These are phyloP conservation scores for Myripristis jacobus DNA, from an alignment of 2,797 vertebrate species.

Conservation along the genomic window DNA sequence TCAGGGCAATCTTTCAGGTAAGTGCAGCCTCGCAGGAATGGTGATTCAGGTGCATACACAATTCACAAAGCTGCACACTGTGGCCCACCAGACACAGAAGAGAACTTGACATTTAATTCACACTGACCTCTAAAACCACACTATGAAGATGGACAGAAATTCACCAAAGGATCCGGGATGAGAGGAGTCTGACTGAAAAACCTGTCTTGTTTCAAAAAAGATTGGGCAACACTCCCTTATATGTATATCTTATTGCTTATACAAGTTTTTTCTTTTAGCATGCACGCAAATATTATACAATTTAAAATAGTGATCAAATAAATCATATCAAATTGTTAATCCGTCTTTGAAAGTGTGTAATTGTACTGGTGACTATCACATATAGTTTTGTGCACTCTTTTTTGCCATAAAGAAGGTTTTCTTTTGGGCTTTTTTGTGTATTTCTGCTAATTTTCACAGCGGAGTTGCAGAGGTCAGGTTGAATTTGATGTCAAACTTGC, in stretches of 20 bases:
- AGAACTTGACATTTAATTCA: conserved; percentile 57
- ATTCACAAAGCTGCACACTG: conserved; percentile 50
- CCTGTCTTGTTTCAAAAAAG: conserved; percentile 23
- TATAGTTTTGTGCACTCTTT: too few relatives aligned
- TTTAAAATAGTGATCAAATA: conserved; percentile 19
- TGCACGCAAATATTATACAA: too few relatives aligned
- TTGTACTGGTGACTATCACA: too few relatives aligned
- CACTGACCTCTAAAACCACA: conserved; percentile 37
- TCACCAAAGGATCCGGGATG: conserved; percentile 35
- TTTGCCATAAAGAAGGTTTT: too few relatives aligned
- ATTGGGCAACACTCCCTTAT: not conserved
- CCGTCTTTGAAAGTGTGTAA: too few relatives aligned
- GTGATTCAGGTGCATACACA: conserved; percentile 48
- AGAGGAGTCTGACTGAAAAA: conserved; percentile 24
- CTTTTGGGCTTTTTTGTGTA: too few relatives aligned
- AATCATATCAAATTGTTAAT: too few relatives aligned
- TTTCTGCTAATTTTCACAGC: too few relatives aligned
- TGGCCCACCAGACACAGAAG: conserved; percentile 32
- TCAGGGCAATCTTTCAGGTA: conserved; percentile 58
- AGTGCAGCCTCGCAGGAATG: conserved; percentile 31
- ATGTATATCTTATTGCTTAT: too few relatives aligned
- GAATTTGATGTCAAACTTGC: too few relatives aligned
- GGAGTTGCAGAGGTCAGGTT: too few relatives aligned
- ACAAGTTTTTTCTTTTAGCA: too few relatives aligned
- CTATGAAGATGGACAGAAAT: conserved; percentile 24